Conservation (phyloP, 2,888 invertebrate genomes). For the Drosophila rubida region DNA sequence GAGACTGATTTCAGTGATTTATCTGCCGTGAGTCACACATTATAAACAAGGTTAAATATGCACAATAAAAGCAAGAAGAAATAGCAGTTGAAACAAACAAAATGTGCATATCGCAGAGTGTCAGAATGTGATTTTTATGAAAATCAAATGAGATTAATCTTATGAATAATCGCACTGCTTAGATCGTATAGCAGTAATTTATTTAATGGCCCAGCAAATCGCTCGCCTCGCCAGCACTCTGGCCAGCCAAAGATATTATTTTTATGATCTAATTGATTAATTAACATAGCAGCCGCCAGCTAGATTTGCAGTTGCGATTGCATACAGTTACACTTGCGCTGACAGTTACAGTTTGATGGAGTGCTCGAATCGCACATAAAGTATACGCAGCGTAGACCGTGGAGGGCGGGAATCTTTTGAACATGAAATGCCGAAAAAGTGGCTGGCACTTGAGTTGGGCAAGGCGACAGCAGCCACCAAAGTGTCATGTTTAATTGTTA, state of each 20-base stretch:
- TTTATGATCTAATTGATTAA: conserved; percentile 15
- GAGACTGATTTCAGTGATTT: conserved; percentile 4
- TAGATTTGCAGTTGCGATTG: conserved; percentile 1
- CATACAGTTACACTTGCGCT: conserved; percentile 7
- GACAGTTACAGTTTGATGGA: not conserved
- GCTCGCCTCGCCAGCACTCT: not conserved
- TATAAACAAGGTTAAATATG: conserved; percentile 12
- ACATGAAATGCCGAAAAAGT: conserved; percentile 1
- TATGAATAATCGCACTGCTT: conserved; percentile 9
- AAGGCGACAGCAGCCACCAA: conserved; percentile 54
- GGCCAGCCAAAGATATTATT: conserved; percentile 4
- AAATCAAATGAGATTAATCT: conserved; percentile 14
- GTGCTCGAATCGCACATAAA: not conserved
- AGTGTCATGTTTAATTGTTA: conserved; percentile 79
- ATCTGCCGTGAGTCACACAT: conserved; percentile 10
- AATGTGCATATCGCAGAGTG: not conserved
- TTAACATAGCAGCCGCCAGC: conserved; percentile 3
- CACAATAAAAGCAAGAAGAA: not conserved
- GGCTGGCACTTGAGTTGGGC: conserved; percentile 28
- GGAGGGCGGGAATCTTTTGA: not conserved
- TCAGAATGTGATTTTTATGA: conserved; percentile 5
- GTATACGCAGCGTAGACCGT: not conserved
- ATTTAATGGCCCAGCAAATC: conserved; percentile 14
- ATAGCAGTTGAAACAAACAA: not conserved
- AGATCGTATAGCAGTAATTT: conserved; percentile 10